Evolutionary conservation across 2,888 invertebrate species (phyloP).

Genomic region (Schizaphis graminum): DNA sequence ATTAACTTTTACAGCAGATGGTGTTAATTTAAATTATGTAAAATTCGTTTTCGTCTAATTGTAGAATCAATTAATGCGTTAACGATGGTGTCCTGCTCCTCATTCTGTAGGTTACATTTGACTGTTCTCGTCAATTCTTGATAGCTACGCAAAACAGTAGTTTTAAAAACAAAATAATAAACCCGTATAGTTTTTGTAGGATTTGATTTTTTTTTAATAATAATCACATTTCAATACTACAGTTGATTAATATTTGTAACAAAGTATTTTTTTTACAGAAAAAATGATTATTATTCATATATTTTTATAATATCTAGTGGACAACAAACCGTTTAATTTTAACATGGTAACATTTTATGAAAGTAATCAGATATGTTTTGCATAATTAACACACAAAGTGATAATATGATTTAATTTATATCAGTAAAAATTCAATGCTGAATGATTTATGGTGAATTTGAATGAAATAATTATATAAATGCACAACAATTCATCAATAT

Average conservation of each 20-base stretch:
- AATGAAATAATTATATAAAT: slow-evolving; percentile 46
- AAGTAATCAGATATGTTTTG: slow-evolving; percentile 56
- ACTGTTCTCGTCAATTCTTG: slow-evolving; percentile 65
- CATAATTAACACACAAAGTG: slow-evolving; percentile 28
- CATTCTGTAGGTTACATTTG: slow-evolving; percentile 57
- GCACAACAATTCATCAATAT: not conserved
- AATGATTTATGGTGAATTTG: not conserved
- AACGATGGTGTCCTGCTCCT: slow-evolving; percentile 45
- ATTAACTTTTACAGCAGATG: slow-evolving; percentile 56
- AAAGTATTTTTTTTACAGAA: slow-evolving; percentile 42
- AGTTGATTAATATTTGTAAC: slow-evolving; percentile 57
- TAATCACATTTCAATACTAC: slow-evolving; percentile 60
- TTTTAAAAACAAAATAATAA: slow-evolving; percentile 56
- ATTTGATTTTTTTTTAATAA: slow-evolving; percentile 50
- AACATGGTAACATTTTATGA: slow-evolving; percentile 54
- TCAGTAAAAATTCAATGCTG: slow-evolving; percentile 4
- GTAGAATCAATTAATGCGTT: slow-evolving; percentile 56
- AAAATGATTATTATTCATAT: slow-evolving; percentile 36
- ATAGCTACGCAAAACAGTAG: slow-evolving; percentile 63
- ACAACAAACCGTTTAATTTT: slow-evolving; percentile 52
- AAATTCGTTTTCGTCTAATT: slow-evolving; percentile 59
- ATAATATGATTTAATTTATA: slow-evolving; percentile 19
- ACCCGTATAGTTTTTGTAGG: slow-evolving; percentile 9
- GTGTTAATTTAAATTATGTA: slow-evolving; percentile 41
- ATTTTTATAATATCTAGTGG: slow-evolving; percentile 39